Evolutionary conservation across 2,797 vertebrate genomes (phyloP).

Genomic region (Vespertilio murinus): DNA sequence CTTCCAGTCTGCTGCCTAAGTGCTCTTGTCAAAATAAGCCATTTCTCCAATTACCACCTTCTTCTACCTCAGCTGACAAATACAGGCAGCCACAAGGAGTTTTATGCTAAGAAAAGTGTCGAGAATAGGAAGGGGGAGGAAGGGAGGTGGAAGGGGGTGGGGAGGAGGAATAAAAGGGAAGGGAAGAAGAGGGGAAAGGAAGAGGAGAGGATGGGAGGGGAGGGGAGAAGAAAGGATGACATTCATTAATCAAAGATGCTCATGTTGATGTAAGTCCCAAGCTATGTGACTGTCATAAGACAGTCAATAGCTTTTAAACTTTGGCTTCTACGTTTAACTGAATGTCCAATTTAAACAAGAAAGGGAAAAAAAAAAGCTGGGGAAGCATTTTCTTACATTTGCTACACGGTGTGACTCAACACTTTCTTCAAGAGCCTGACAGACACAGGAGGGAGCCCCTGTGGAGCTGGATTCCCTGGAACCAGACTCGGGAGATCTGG

Average conservation of each 20-base stretch:
- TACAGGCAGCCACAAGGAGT: neutral
- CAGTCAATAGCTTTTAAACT: neutral
- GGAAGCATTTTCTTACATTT: neutral
- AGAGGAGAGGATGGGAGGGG: rapidly evolving
- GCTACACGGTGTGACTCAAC: neutral
- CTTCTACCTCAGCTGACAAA: neutral
- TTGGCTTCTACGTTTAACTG: neutral
- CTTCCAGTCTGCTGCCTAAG: neutral
- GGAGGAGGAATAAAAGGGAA: neutral
- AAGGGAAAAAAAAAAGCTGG: neutral
- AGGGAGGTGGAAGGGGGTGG: neutral
- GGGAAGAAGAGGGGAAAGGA: neutral
- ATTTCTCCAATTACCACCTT: neutral
- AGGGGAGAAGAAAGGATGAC: neutral
- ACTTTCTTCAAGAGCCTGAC: neutral
- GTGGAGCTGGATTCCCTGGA: neutral
- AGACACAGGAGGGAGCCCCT: neutral
- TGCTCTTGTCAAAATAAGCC: conserved; percentile 16
- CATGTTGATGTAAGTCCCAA: neutral
- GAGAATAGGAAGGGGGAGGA: neutral
- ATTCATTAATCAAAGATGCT: neutral
- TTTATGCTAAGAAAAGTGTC: neutral
- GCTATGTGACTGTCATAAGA: neutral
- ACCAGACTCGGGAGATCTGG: neutral
- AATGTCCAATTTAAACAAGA: neutral